These are phyloP conservation scores for Sebastes goodei DNA, from an alignment of 2,797 vertebrate species.

Conservation along the genomic window DNA sequence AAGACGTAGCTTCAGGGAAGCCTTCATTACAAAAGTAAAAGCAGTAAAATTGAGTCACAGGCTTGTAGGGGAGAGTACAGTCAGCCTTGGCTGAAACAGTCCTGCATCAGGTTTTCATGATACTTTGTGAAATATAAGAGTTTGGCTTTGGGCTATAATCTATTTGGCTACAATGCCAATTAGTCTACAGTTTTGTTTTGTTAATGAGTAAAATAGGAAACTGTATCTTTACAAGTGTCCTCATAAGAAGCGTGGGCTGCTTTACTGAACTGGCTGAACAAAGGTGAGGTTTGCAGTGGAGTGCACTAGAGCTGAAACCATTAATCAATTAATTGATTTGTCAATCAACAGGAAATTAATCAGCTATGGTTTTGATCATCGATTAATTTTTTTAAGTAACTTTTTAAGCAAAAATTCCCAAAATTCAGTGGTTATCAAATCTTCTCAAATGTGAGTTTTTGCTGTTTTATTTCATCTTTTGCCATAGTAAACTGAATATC, in stretches of 20 bases:
- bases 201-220: conserved; percentile 7
- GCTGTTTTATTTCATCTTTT: background rate
- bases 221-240: background rate
- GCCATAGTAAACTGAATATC: background rate
- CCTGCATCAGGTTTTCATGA: conserved; percentile 38
- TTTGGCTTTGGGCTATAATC: conserved; percentile 1
- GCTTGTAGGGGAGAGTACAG: background rate
- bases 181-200: conserved; percentile 18
- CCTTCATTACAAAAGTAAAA: conserved; percentile 40
- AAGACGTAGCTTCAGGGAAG: conserved; percentile 13
- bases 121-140: conserved; percentile 18
- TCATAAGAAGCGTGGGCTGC: too few species aligned
- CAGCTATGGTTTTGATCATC: background rate
- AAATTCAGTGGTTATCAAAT: background rate
- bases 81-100: conserved; percentile 14
- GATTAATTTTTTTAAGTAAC: background rate
- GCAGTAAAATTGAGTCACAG: conserved; percentile 37
- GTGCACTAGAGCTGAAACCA: background rate
- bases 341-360: background rate
- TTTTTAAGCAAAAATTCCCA: background rate
- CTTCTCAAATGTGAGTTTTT: background rate
- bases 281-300: background rate
- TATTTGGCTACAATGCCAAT: background rate
- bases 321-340: background rate
- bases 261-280: background rate